These are phyloP conservation scores for Tragelaphus buxtoni DNA, from an alignment of 2,113 vertebrate genomes.

Conservation along the genomic window DNA sequence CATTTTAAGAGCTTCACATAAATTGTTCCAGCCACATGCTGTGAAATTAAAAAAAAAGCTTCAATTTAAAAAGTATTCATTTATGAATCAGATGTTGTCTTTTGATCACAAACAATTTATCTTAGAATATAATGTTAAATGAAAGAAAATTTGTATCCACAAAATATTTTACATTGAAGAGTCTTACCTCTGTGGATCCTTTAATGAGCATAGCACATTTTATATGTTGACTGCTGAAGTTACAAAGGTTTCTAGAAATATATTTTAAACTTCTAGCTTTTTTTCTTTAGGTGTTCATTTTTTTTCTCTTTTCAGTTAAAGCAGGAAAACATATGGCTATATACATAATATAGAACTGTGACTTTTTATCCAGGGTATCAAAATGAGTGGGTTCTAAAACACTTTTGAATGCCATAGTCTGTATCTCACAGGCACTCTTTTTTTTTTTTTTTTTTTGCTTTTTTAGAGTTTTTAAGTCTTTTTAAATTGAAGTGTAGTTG, in stretches of 20 bases:
- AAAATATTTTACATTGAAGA: not conserved
- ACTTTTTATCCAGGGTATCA: not conserved
- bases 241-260: not conserved
- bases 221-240: not conserved
- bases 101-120: constrained; percentile 9
- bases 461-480: not conserved
- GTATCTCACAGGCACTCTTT: not conserved
- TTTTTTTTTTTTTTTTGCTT: not conserved
- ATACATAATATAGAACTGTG: not conserved
- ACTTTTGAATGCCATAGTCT: not conserved
- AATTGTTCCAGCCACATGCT: not conserved
- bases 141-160: not conserved
- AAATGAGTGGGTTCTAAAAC: not conserved
- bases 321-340: not conserved
- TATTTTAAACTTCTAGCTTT: not conserved
- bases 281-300: not conserved
- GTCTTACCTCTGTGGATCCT: not conserved
- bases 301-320: constrained; percentile 4
- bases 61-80: not conserved
- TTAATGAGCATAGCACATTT: not conserved
- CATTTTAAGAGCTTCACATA: not conserved
- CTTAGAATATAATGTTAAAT: not conserved
- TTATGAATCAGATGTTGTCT: not conserved
- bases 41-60: not conserved
- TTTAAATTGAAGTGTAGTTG: not conserved